Base-by-base conservation (phyloP, 2,888 invertebrate genomes). In the Tetanocera ferruginea region DNA sequence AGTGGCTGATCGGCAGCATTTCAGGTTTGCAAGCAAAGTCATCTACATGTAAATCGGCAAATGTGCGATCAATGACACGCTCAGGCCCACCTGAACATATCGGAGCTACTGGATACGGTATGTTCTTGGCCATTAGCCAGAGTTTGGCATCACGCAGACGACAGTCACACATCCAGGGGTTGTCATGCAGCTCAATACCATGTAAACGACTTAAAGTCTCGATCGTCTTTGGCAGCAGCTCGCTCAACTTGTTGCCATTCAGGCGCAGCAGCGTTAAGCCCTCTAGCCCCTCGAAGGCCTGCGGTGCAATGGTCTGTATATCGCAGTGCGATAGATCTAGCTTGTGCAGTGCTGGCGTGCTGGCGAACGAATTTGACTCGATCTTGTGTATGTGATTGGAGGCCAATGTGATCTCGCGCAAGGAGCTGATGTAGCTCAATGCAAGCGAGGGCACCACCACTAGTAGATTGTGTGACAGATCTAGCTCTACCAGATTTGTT, bases 141-240 rank as follows among this genome's bases (percentile, higher is more conserved):
- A 94, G 91, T 87, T 96, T 95, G 78, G 96, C 93, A 78, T 95
- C 94, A 71, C 96, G 91, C 78, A 97, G 89, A 31, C 95, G 93
- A 86, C 97, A 97, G 87, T 97, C 96, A 87, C 97, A 97, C 80
- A 94, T 92, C 97, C 96, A 97, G 0, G 95, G 96, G 89, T 97
- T 97, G 82, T 95, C 95, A 81, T 96, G 95, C 82, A 97, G 90
- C 86, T 96, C 95, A 80, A 97, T 94, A 60, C 94, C 95, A 87
- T 95, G 94, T 71, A 97, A 91, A 78, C 94, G 93, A 83, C 92
- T 93, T 77, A 95, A 87, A 72, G 93, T 93, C 87, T 94, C 94
- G 81, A 96, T 93, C 1, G 95, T 95, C 82, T 92, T 93, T 17
- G 94, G 92, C 70, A 94, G 92, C 81, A 96, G 88, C 80, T 95